Base-by-base conservation (phyloP, 2,888 invertebrate species). In the Morpho deidamia region DNA sequence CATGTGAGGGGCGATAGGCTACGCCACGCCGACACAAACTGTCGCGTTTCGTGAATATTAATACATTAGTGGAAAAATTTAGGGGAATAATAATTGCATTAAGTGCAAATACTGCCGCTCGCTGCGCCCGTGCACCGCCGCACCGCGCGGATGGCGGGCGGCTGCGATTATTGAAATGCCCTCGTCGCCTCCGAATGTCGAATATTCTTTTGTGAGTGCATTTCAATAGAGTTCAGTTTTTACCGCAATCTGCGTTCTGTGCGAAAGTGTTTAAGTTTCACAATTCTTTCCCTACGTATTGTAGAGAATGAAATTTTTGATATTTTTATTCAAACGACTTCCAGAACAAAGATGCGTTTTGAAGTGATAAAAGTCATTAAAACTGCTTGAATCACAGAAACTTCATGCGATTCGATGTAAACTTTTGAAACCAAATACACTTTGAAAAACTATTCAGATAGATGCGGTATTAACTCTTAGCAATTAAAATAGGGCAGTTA, bases 141-240 rank as follows among this genome's bases (percentile, higher is more conserved):
- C 45, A 34, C 37, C 45, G 33, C 42, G 53, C 44, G 49, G 34
- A 44, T 37, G 44, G 14, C n/a, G 57, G 47, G 51, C 48, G 33
- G 44, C 51, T 40, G 48, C 51, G 57, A 58, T 58, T 58, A 58
- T 56, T 56, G 58, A 60, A 60, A 56, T 60, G 55, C 49, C 53
- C 59, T 56, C 53, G 34, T 53, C 45, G 59, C 56, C 56, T 53
- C 50, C 56, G 47, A 56, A 54, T 56, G 59, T 56, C 59, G 53
- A 58, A 56, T 43, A 58, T 51, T 52, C 59, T 60, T 58, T 60
- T 56, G 56, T 55, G 51, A 55, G 48, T 52, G 42, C 56, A 56
- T 58, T 56, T 56, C 54, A 58, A 58, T 56, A 49, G 44, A 40
- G 33, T 38, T 14, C 8, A 14, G 12, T 11, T 35, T n/a, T 33